phyloP scores from a whole-genome alignment of 2,888 invertebrate species.

The Neria commutata region DNA sequence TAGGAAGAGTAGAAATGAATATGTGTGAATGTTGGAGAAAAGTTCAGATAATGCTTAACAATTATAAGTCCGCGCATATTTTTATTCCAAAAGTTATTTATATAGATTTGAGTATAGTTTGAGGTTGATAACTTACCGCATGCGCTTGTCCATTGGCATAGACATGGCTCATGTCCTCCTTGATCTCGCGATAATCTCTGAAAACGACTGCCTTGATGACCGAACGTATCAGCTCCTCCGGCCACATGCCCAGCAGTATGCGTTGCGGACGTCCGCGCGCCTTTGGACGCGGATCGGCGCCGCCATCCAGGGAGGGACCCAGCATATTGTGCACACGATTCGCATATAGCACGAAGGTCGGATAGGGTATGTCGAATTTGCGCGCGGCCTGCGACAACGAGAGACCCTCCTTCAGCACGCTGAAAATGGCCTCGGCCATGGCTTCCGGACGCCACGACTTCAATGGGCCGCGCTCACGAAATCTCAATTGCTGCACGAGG shows the following conservation, averaged over 20 bases:
- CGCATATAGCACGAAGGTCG: conserved; percentile 91
- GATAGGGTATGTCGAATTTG: conserved; percentile 93
- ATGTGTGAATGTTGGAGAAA: not conserved
- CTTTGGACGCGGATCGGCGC: conserved; percentile 88
- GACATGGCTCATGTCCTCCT: conserved; percentile 71
- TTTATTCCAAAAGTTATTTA: too few species aligned
- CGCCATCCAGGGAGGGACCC: conserved; percentile 88
- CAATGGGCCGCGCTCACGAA: conserved; percentile 89
- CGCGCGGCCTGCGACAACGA: conserved; percentile 89
- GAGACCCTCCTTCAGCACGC: conserved; percentile 87
- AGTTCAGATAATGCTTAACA: too few species aligned
- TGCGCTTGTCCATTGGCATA: conserved; percentile 57
- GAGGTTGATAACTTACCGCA: conserved; percentile 42
- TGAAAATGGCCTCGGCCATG: conserved; percentile 94
- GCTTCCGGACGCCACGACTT: conserved; percentile 95
- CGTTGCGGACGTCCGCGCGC: conserved; percentile 90
- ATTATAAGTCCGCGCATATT: too few species aligned
- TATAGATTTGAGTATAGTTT: too few species aligned
- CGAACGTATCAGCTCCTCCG: conserved; percentile 90
- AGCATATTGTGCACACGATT: conserved; percentile 93
- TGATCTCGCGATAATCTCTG: conserved; percentile 83
- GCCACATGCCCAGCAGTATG: conserved; percentile 90
- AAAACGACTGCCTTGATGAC: conserved; percentile 92
- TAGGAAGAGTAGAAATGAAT: not conserved
- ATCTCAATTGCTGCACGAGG: conserved; percentile 84